Evolutionary conservation across 2,888 invertebrate species (phyloP).

Genomic region (Ophioninae sp.): DNA sequence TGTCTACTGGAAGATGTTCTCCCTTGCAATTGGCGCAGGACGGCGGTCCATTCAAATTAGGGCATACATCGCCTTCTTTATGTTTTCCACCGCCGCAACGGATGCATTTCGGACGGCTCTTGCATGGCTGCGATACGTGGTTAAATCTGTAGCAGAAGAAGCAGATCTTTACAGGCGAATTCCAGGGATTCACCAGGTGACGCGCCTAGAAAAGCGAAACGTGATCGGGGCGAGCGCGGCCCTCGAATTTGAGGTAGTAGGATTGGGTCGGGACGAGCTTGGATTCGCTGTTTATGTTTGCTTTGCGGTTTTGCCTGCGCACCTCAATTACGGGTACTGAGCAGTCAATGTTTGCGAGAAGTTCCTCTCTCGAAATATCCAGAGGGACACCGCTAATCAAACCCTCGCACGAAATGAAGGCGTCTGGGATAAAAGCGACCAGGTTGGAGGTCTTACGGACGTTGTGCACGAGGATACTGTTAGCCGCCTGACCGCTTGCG

Average conservation of each 20-base stretch:
- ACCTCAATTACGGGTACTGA: not conserved
- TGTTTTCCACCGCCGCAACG: slow-evolving; percentile 30
- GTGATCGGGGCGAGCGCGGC: slow-evolving; percentile 2
- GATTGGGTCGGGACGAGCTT: slow-evolving; percentile 25
- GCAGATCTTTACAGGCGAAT: slow-evolving; percentile 20
- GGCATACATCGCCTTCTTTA: not conserved
- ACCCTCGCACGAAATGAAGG: slow-evolving; percentile 23
- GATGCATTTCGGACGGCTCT: slow-evolving; percentile 19
- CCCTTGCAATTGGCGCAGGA: slow-evolving; percentile 29
- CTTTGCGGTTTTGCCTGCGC: slow-evolving; percentile 15
- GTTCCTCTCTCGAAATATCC: slow-evolving; percentile 17
- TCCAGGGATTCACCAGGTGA: slow-evolving; percentile 23
- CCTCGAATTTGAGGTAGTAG: slow-evolving; percentile 29
- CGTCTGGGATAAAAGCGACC: slow-evolving; percentile 25
- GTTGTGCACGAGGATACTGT: not conserved
- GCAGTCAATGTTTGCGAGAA: not conserved
- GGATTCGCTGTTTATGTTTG: not conserved
- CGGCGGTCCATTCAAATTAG: not conserved
- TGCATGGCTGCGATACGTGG: slow-evolving; percentile 21
- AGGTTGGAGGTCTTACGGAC: not conserved
- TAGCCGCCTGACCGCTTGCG: not conserved
- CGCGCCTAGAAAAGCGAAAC: slow-evolving; percentile 25
- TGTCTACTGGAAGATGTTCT: not conserved
- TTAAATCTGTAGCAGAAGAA: slow-evolving; percentile 27
- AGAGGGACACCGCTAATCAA: slow-evolving; percentile 34